These are phyloP conservation scores for Carettochelys insculpta DNA, from an alignment of 2,113 vertebrate genomes.

Conservation along the genomic window DNA sequence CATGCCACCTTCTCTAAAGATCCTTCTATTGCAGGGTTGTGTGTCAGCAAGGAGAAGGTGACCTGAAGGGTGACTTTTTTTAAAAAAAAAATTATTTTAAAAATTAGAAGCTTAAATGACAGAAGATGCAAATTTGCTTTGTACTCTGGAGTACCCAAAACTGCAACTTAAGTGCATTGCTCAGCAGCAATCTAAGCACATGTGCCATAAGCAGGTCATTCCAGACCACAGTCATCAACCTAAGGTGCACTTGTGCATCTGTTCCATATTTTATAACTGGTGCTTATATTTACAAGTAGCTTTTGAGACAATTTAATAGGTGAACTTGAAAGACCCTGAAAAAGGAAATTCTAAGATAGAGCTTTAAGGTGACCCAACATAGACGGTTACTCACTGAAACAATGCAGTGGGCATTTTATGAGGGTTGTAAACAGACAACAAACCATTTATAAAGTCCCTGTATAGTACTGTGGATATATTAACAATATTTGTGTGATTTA, in stretches of 20 bases:
- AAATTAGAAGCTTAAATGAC: background rate
- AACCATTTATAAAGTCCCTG: conserved; percentile 37
- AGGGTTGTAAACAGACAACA: conserved; percentile 25
- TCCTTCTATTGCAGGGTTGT: background rate
- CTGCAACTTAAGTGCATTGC: background rate
- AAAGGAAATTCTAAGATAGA: conserved; percentile 36
- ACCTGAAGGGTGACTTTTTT: background rate
- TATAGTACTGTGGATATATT: background rate
- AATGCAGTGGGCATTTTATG: conserved; percentile 16
- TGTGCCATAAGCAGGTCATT: conserved; percentile 38
- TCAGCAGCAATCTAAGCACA: conserved; percentile 34
- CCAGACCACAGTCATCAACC: conserved; percentile 36
- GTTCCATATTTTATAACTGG: conserved; percentile 62
- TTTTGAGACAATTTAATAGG: conserved; percentile 28
- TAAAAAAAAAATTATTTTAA: background rate
- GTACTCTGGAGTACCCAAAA: conserved; percentile 16
- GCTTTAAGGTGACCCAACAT: conserved; percentile 17
- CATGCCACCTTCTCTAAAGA: background rate
- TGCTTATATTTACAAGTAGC: conserved; percentile 39
- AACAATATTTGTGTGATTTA: background rate
- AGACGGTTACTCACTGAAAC: background rate
- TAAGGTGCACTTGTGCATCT: conserved; percentile 33
- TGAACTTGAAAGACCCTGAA: conserved; percentile 34
- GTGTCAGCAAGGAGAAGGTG: background rate
- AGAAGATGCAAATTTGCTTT: conserved; percentile 1